These are phyloP conservation scores for Ochropacha duplaris DNA, from an alignment of 2,888 invertebrate species.

Conservation along the genomic window DNA sequence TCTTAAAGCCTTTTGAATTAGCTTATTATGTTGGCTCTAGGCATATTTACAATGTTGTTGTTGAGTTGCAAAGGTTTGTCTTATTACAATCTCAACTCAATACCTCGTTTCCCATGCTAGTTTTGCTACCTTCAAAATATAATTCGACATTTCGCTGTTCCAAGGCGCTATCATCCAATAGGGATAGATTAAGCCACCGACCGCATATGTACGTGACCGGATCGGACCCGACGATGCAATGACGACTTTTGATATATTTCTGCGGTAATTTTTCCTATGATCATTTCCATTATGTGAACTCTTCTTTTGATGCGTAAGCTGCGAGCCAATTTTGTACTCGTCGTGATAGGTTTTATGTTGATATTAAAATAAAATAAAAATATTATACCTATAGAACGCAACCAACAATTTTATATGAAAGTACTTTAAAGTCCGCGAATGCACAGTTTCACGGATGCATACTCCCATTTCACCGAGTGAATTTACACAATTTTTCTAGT, in stretches of 20 bases:
- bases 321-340: neutral
- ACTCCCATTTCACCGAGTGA: too few species aligned
- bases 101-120: neutral
- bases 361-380: neutral
- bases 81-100: neutral
- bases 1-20: neutral
- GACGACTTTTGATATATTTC: constrained; percentile 21
- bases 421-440: too few species aligned
- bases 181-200: constrained; percentile 44
- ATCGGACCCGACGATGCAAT: constrained; percentile 28
- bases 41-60: too few species aligned
- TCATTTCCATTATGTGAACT: constrained; percentile 23
- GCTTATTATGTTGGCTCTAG: neutral
- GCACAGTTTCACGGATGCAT: too few species aligned
- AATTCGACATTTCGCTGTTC: neutral
- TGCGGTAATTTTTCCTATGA: constrained; percentile 31
- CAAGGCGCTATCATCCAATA: constrained; percentile 27
- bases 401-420: too few species aligned
- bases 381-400: too few species aligned
- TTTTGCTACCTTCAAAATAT: neutral
- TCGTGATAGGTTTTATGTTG: neutral
- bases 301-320: constrained; percentile 4
- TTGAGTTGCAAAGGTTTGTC: too few species aligned
- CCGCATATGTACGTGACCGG: constrained; percentile 51
- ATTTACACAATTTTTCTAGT: too few species aligned